These are phyloP conservation scores for Scarus forsteni DNA, from an alignment of 2,797 vertebrate genomes.

Conservation along the genomic window DNA sequence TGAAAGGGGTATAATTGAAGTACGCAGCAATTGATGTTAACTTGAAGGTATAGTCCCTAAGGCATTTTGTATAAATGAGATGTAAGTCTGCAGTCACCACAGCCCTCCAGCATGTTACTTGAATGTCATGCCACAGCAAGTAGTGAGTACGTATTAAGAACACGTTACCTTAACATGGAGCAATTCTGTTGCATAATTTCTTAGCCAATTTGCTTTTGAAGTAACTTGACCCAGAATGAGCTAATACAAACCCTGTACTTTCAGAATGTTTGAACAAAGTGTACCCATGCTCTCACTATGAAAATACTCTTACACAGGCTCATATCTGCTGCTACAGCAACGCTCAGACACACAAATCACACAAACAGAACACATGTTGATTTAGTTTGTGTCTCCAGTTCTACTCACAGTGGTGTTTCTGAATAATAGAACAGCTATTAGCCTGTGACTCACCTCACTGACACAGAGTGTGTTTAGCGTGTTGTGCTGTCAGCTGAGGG, in stretches of 20 bases:
- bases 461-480: slow-evolving; percentile 23
- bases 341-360: not conserved
- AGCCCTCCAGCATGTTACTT: not conserved
- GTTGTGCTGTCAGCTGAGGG: slow-evolving; percentile 21
- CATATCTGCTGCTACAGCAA: not conserved
- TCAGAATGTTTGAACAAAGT: not conserved
- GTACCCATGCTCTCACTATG: not conserved
- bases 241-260: not conserved
- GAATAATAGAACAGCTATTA: slow-evolving; percentile 66
- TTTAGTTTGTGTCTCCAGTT: slow-evolving; percentile 27
- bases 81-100: slow-evolving; percentile 3
- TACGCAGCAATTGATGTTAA: too few species aligned
- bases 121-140: not conserved
- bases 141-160: not conserved
- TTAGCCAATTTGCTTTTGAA: not conserved
- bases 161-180: not conserved
- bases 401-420: slow-evolving; percentile 28
- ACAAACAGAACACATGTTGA: slow-evolving; percentile 11
- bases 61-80: not conserved
- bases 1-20: too few species aligned
- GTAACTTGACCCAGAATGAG: not conserved
- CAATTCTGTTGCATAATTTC: not conserved
- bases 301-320: not conserved
- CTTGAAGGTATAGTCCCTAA: not conserved
- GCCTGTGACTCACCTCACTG: slow-evolving; percentile 56